These are phyloP conservation scores for Sitophilus oryzae DNA, from an alignment of 1,140 invertebrate species.

Conservation along the genomic window DNA sequence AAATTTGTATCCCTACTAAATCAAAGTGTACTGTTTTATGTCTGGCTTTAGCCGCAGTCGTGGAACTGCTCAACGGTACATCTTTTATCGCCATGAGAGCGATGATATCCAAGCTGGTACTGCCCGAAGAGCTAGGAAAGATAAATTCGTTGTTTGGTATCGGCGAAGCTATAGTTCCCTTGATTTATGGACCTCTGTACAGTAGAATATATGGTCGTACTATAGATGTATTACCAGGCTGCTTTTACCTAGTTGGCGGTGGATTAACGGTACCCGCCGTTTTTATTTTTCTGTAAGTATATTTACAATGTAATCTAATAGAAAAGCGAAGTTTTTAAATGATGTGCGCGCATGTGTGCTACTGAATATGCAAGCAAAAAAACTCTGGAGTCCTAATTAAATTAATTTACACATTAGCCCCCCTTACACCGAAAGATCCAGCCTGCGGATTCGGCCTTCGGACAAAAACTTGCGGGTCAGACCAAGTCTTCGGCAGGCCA, in stretches of 20 bases:
- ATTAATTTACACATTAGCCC: no score
- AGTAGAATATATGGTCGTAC: constrained; percentile 65
- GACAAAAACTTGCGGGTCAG: no score
- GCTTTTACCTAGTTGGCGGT: constrained; percentile 72
- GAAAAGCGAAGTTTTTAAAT: no score
- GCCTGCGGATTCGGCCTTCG: no score
- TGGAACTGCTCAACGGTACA: constrained; percentile 70
- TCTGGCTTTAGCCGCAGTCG: constrained; percentile 61
- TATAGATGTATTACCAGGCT: constrained; percentile 64
- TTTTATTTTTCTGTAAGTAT: constrained; percentile 68
- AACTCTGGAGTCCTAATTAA: no score
- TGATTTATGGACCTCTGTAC: constrained; percentile 74
- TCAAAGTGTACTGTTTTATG: no score
- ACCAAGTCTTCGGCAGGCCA: no score
- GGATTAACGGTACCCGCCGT: constrained; percentile 66
- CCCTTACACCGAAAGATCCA: no score
- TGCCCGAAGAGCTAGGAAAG: constrained; percentile 65
- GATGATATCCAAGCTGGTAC: constrained; percentile 69
- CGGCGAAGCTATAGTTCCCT: constrained; percentile 71
- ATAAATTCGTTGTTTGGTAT: constrained; percentile 74
- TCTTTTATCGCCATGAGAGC: constrained; percentile 73
- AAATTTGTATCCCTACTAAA: no score
- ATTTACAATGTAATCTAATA: no score
- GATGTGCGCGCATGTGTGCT: no score
- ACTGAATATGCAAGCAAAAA: no score